A percentile compares a stretch with the other conserved stretches of the same genome.
Conservation (phyloP, 2,797 vertebrate genomes). For the Natrix natrix region DNA sequence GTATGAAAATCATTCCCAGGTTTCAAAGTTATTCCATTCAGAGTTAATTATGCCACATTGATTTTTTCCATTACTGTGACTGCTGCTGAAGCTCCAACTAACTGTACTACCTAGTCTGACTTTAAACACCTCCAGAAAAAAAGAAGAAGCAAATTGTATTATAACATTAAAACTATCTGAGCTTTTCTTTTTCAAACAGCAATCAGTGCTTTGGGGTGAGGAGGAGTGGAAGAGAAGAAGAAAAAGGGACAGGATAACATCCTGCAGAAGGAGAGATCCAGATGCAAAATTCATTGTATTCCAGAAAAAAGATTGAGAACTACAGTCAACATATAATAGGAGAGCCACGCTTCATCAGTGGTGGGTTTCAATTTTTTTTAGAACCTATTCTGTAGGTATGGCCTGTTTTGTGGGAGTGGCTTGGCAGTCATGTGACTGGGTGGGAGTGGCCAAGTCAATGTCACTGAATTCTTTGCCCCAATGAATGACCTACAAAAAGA, state of each 20-base stretch:
- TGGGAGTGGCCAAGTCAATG: no score
- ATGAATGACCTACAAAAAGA: no score
- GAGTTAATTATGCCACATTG: background rate
- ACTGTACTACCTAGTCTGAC: background rate
- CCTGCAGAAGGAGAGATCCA: no score
- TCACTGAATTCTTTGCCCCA: no score
- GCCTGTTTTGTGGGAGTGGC: no score
- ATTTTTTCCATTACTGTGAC: conserved; percentile 11
- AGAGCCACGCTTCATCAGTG: no score
- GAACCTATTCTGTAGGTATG: no score
- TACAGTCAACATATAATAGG: no score
- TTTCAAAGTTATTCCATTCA: conserved; percentile 18
- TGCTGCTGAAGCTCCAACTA: background rate
- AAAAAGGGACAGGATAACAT: background rate
- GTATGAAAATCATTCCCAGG: background rate
- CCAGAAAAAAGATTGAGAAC: background rate
- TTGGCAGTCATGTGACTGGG: no score
- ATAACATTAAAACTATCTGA: background rate
- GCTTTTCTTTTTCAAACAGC: background rate
- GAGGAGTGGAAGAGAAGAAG: background rate
- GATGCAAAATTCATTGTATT: background rate
- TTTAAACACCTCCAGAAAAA: background rate
- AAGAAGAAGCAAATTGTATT: background rate
- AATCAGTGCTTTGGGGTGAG: background rate
- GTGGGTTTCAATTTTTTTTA: no score